Evolutionary conservation across 2,888 invertebrate genomes (phyloP), one percentile per base, ranked within the genome.

Genomic region (Abscondita cerata): DNA sequence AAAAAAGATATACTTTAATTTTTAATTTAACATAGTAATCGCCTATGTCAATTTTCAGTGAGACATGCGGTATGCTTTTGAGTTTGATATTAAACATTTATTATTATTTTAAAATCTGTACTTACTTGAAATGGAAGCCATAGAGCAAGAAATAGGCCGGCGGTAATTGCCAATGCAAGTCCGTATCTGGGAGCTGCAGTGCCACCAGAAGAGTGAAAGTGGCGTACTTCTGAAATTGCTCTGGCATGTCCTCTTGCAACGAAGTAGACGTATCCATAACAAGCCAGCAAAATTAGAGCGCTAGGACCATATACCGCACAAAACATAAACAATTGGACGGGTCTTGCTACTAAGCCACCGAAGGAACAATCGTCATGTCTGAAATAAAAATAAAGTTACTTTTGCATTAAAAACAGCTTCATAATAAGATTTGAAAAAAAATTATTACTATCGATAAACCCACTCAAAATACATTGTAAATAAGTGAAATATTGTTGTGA

Each of bases 121-220:
- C 75, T 77, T 63, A 86, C 83, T 80, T 86, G 85, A 74, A 87
- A 86, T 1, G 88, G 88, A 66, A 85, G 75, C 87, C 87, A 88
- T 18, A 86, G 78, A 9, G 82, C 76, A 55, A 87, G 79, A 72
- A 88, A 87, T 59, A 85, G 82, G 40, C 87, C 86, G 9, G 87
- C 83, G n/a, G 87, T 86, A 61, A 86, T 81, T 3, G 86, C 86
- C 59, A 88, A 76, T 0, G 87, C 87, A 65, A 86, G 81, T 13
- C 87, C 86, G 73, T 87, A 88, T 55, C 86, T 81, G 8, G 86
- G 84, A 31, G 81, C 75, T 38, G 81, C 75, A 3, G 68, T 50
- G 5, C 65, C 68, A 47, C 62, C 56, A 68, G 64, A 34, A 78
- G 62, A 70, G 33, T 80, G 78, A 15, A 85, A 85, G 54, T 84